Base-by-base conservation (phyloP, 2,797 vertebrate species). In the Oreochromis mossambicus region DNA sequence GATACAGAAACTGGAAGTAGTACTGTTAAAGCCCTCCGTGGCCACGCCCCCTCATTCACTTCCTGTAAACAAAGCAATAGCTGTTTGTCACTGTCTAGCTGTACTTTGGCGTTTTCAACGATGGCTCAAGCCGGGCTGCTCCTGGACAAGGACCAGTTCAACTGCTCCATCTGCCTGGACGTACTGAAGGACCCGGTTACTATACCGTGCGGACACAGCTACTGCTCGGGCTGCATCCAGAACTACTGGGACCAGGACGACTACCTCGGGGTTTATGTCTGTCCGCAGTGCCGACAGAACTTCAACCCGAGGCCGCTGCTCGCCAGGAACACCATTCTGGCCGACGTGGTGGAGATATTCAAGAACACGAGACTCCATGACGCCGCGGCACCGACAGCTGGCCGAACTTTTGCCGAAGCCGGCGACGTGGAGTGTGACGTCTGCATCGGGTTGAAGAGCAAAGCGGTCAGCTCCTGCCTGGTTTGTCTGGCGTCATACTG, bases 401-500 rank as follows among this genome's bases (percentile, higher is more conserved):
- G 1, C 34, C 87, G 41, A 3, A 84, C 70, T 2, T 78, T 89
- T 0, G 96, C 96, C 10, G 93, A 92, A 76, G 90, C 80, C 0
- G 78, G 43, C 2, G 93, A 86, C 38, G 95, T 98, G 50, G 66
- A 77, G 83, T 99, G 98, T 66, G 98, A 99, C 88, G 97, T 97
- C 41, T 99, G 98, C 92, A 88, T 82, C 41, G 96, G 89, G 79
- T 93, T 83, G 76, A 96, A 95, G 75, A 97, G 89, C 93, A 94
- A 92, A 87, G 98, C 98, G 1, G 88, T 91, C 34, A 97, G 94
- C 89, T 98, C 98, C 0, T 99, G 98, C 77, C 96, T 99, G 54
- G 97, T 97, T 85, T 99, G 98, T 91, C 93, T 98, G 95, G 98
- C 97, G 13, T 98, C 98, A 13, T 99, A 98, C 96, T 99, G 98